Conservation (phyloP, 2,113 vertebrate species). For the Cephalopholis sonnerati region DNA sequence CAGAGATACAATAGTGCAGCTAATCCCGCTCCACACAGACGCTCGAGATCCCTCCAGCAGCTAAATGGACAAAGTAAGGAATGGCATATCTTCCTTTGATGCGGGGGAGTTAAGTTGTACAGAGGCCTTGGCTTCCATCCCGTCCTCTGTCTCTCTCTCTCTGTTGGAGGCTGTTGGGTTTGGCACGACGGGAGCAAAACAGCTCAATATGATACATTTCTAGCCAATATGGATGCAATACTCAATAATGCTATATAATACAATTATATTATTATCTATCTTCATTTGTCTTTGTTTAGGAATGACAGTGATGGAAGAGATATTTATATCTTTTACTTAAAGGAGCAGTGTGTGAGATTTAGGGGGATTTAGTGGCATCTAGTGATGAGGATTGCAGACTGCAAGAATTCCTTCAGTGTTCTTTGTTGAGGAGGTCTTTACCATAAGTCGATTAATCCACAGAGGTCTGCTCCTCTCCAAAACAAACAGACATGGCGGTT, state of each 20-base stretch:
- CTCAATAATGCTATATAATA: neutral
- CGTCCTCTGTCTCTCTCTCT: neutral
- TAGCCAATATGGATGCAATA: neutral
- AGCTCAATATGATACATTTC: slow-evolving; percentile 13
- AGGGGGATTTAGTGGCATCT: neutral
- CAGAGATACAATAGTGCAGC: slow-evolving; percentile 60
- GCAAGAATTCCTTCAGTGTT: no score
- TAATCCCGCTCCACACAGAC: slow-evolving; percentile 61
- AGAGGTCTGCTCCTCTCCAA: no score
- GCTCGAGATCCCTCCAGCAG: slow-evolving; percentile 43
- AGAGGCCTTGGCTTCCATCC: slow-evolving; percentile 34
- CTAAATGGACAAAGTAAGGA: slow-evolving; percentile 62
- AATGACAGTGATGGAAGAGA: neutral
- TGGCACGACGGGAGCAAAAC: slow-evolving; percentile 5
- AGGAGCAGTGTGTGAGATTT: no score
- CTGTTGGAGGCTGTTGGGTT: slow-evolving; percentile 10
- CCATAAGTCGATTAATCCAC: no score
- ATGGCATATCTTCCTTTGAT: slow-evolving; percentile 67
- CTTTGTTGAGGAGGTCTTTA: no score
- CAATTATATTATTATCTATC: slow-evolving; percentile 5
- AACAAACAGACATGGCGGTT: no score
- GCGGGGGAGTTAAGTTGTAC: slow-evolving; percentile 47
- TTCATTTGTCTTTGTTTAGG: neutral
- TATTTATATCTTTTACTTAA: neutral
- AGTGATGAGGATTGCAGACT: no score